Base-by-base conservation (phyloP, 2,888 invertebrate species). In the Agrochola litura region DNA sequence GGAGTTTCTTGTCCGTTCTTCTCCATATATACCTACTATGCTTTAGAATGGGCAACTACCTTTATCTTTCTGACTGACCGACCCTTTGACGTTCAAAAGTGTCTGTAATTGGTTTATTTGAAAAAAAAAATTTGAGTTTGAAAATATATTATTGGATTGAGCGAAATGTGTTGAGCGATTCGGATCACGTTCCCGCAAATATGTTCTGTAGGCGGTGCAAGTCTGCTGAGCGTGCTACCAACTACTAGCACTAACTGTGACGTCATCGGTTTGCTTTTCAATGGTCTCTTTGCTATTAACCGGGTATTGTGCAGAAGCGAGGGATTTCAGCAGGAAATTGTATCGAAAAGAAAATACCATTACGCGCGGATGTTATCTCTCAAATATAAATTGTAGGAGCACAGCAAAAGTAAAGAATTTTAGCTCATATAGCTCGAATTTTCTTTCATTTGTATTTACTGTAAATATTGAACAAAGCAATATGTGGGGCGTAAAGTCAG, bases 181-280 rank as follows among this genome's bases (percentile, higher is more conserved):
- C 88, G 67, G 58, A 72, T 77, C 88, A 88, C 83, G 87, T 85
- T 60, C 56, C 61, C 60, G 61, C 67, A 79, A 77, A 76, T 82
- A 81, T 81, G 82, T 77, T 76, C 67, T 37, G 73, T 72, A 77
- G 77, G 73, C 72, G 61, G 41, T 79, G 66, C 79, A 73, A 77
- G 69, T 66, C 63, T 66, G 58, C 68, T 46, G 75, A 74, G 61
- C 76, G 54, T 66, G 43, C 63, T 41, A 46, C 37, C 16, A 10
- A 66, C 63, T 63, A 61, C 73, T 56, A 76, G 49, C 69, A 68
- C 58, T 67, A 79, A 75, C 75, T 54, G 64, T 61, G 66, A 73
- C 64, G 49, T 30, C 52, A 43, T 37, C 37, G 37, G 56, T 75
- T 74, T 73, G 69, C 63, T 77, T 79, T 80, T 64, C 74, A 78